Conservation (phyloP, 2,888 invertebrate genomes). For the Exephanes ischioxanthus region DNA sequence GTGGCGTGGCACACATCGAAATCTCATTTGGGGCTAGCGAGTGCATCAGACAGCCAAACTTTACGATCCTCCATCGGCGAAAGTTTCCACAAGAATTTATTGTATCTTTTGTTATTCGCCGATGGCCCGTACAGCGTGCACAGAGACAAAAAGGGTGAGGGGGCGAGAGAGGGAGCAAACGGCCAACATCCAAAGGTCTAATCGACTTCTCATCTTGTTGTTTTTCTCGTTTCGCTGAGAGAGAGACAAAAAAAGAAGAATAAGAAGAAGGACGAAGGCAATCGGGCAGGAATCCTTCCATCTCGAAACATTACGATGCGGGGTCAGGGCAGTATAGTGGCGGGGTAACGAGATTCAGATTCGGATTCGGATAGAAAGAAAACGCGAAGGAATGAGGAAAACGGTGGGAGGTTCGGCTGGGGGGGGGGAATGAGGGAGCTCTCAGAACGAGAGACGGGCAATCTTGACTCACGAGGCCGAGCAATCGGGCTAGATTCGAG, state of each 20-base stretch:
- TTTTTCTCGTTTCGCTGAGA: neutral
- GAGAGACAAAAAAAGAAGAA: neutral
- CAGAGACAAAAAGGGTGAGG: neutral
- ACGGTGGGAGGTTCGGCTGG: neutral
- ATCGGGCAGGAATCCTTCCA: conserved; percentile 42
- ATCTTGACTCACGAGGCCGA: conserved; percentile 62
- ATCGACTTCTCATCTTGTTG: conserved; percentile 39
- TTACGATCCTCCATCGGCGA: conserved; percentile 42
- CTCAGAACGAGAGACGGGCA: conserved; percentile 43
- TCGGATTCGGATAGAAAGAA: conserved; percentile 56
- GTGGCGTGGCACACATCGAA: conserved; percentile 22
- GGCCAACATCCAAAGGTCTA: conserved; percentile 30
- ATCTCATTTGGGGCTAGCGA: conserved; percentile 38
- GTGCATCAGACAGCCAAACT: conserved; percentile 39
- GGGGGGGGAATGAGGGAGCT: neutral
- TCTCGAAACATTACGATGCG: conserved; percentile 20
- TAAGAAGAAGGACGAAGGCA: conserved; percentile 7
- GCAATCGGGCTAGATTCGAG: conserved; percentile 48
- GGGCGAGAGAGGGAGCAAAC: neutral
- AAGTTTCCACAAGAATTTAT: conserved; percentile 38
- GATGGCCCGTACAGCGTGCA: conserved; percentile 4
- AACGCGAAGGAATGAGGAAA: conserved; percentile 43
- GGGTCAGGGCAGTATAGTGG: neutral
- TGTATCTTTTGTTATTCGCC: conserved; percentile 35
- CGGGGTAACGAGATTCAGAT: conserved; percentile 55